Evolutionary conservation across 2,888 invertebrate species (phyloP).

Genomic region (Aquatica leii): DNA sequence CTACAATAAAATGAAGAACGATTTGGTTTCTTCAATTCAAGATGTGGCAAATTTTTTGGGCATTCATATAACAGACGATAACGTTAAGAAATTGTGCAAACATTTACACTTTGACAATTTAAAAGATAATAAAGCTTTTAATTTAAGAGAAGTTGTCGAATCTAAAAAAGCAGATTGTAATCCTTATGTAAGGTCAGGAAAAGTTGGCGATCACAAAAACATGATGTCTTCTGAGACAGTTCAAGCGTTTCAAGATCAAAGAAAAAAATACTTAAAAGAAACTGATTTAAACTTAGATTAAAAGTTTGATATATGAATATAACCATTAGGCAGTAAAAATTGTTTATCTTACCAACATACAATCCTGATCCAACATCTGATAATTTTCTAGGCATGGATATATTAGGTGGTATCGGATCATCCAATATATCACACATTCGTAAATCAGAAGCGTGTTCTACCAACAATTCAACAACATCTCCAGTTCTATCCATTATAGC

Average conservation of each 20-base stretch:
- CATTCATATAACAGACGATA: conserved; percentile 52
- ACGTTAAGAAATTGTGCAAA: conserved; percentile 55
- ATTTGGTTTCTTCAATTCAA: conserved; percentile 61
- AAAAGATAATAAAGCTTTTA: conserved; percentile 57
- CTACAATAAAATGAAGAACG: conserved; percentile 83
- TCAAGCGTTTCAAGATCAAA: not conserved
- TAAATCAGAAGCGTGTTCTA: conserved; percentile 82
- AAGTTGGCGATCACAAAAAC: not conserved
- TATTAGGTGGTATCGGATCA: conserved; percentile 65
- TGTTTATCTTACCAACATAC: conserved; percentile 68
- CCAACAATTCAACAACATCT: conserved; percentile 85
- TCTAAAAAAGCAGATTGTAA: conserved; percentile 37
- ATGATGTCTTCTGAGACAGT: not conserved
- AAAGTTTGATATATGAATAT: too few relatives aligned
- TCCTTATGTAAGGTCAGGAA: not conserved
- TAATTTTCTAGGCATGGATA: conserved; percentile 55
- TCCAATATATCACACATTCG: conserved; percentile 75
- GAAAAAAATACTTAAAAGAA: not conserved
- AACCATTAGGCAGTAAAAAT: too few relatives aligned
- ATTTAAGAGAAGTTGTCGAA: conserved; percentile 48
- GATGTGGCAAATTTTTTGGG: conserved; percentile 60
- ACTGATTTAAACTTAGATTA: not conserved
- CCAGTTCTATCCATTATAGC: conserved; percentile 88
- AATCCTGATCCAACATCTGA: conserved; percentile 64
- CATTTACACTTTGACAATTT: conserved; percentile 64